Base-by-base conservation (phyloP, 2,113 vertebrate genomes). In the Taxidea taxus region DNA sequence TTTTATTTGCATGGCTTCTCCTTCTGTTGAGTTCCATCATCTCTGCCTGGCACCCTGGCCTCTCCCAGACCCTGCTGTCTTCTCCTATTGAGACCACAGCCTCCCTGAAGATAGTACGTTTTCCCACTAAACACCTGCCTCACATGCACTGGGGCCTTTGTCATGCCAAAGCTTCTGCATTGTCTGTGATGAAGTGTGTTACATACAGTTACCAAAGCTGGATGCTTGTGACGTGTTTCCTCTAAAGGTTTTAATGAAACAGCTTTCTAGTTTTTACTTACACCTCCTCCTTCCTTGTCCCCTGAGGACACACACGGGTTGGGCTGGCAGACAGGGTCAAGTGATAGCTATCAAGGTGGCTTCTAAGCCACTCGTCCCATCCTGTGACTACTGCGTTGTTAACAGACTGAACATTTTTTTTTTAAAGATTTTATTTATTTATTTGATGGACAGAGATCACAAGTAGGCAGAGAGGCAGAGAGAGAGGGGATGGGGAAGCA, bases 211-310 rank as follows among this genome's bases (percentile, higher is more conserved):
- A 49, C 37, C 37, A 64, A 80, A 54, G 44, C 23, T 42, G n/a
- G 21, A 39, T 51, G 27, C 51, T 56, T 3, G 6, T 68, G 42
- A 51, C 49, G 20, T 83, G 29, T 58, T 75, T 85, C 77, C 70
- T 90, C 44, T 14, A 78, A 49, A 85, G 72, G 16, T 42, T 68
- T 68, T 86, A 49, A 44, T 91, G 77, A 91, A 91, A 88, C 14
- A 31, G 27, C 23, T 91, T 74, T 64, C 87, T 25, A 49, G 14
- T 70, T 21, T 96, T 58, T 27, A 58, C 51, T 78, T 66, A 34
- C 0, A 7, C 15, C 8, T 29, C 12, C 23, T 37, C 23, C 20
- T 89, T 77, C 58, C 6, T 58, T 56, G 16, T 72, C 87, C 54
- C 85, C 42, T 10, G 27, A 87, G 42, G 64, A 68, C 12, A 56